Evolutionary conservation across 1,140 invertebrate genomes (phyloP), one percentile per base, ranked within the genome.

Genomic region (Drosophila bocqueti): DNA sequence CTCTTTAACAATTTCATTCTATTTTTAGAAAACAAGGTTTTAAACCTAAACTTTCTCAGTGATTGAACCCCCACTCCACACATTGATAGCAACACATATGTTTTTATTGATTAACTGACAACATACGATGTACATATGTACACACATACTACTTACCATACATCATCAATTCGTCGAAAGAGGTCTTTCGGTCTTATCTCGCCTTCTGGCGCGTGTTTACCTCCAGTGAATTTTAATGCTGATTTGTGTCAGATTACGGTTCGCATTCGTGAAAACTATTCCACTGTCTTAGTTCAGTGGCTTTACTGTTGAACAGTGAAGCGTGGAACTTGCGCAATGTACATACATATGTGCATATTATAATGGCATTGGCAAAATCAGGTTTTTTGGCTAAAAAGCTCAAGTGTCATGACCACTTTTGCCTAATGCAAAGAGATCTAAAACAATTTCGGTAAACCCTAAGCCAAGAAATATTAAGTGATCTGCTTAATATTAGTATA

Each of bases 181-280:
- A 82, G 79, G 75, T 77, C 84, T 84, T 77, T 80, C 54, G 40
- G 65, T 85, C 75, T 89, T 87, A 87, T 87, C 83, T 75, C 60
- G 60, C 45, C 43, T 50, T 66, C 55, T 58, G 68, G 85, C 84
- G 81, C 81, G 84, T 87, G 84, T 84, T 84, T 84, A 75, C 68
- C 68, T 89, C 61, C 74, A 71, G 55, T 67, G 62, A 83, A 69
- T 75, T 89, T 67, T 52, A 65, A 65, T 74, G 62, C 54, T 49
- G 58, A 75, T 65, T 69, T 79, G 63, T 49, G 31, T 40, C 4
- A 47, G 63, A 69, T 57, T 63, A 45, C 58, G 54, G 47, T 64
- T 75, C 60, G 68, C 26, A 68, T 50, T 71, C 68, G 74, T 71
- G 65, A 40, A 58, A 52, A 63, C 40, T 66, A 67, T 58, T 79